phyloP scores from a whole-genome alignment of 2,797 vertebrate genomes.

The Malurus leucopterus region DNA sequence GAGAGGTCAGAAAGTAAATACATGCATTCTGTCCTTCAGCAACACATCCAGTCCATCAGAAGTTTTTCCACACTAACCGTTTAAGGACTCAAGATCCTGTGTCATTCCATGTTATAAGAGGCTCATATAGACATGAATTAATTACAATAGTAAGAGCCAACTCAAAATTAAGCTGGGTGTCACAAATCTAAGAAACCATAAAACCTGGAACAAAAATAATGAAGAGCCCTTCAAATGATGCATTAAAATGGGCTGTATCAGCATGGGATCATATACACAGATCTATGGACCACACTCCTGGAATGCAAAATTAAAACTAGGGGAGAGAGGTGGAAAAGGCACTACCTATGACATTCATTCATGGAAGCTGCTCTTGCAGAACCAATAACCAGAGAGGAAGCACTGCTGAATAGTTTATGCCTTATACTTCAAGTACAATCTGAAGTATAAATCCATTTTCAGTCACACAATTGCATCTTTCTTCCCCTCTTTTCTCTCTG shows the following conservation, averaged over 20 bases:
- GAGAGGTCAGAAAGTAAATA: constrained; percentile 27
- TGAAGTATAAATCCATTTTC: not conserved
- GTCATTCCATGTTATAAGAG: not conserved
- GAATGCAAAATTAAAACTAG: not conserved
- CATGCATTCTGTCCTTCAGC: constrained; percentile 5
- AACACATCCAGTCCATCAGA: not conserved
- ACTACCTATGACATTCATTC: not conserved
- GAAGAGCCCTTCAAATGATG: not conserved
- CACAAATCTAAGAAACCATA: constrained; percentile 1
- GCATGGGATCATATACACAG: not conserved
- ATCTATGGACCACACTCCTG: not conserved
- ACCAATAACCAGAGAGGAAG: not conserved
- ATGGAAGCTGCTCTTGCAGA: not conserved
- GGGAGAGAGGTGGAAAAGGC: not conserved
- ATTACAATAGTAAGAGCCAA: not conserved
- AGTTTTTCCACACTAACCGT: not conserved
- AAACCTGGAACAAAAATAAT: not conserved
- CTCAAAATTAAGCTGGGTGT: not conserved
- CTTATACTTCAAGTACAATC: not conserved
- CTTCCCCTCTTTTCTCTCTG: not conserved
- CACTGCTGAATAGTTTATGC: not conserved
- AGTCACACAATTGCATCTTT: not conserved
- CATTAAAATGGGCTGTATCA: not conserved
- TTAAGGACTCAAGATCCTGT: not conserved
- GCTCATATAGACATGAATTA: not conserved